Conservation (phyloP, 1,140 invertebrate genomes). For the Lordiphosa collinella region DNA sequence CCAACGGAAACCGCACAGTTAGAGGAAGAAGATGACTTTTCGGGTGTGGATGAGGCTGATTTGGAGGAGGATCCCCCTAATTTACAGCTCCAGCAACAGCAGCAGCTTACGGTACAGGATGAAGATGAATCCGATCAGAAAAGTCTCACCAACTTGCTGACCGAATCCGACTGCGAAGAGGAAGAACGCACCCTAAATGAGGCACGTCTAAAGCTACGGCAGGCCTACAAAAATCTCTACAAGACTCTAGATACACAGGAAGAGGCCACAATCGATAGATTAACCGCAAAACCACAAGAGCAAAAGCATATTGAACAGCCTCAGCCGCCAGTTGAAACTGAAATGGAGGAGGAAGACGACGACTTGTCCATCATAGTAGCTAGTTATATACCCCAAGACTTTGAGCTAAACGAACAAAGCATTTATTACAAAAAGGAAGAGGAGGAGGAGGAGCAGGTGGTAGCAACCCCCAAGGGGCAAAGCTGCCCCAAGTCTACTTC, state of each 20-base stretch:
- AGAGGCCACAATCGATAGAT: slow-evolving; percentile 45
- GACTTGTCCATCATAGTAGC: slow-evolving; percentile 74
- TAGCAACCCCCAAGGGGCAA: background rate
- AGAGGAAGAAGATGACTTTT: slow-evolving; percentile 55
- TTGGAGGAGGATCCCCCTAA: slow-evolving; percentile 19
- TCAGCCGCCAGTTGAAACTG: background rate
- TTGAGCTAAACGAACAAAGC: slow-evolving; percentile 63
- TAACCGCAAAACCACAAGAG: slow-evolving; percentile 29
- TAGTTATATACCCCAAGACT: slow-evolving; percentile 66
- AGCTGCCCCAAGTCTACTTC: slow-evolving; percentile 32
- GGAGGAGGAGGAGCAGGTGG: background rate
- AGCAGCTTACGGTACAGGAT: background rate
- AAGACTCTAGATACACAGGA: slow-evolving; percentile 52
- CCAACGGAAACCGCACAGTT: slow-evolving; percentile 4
- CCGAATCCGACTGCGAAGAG: slow-evolving; percentile 69
- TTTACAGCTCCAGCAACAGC: background rate
- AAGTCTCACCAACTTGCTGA: slow-evolving; percentile 65
- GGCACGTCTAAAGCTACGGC: slow-evolving; percentile 43
- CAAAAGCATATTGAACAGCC: background rate
- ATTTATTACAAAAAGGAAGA: slow-evolving; percentile 60
- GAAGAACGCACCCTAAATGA: slow-evolving; percentile 60
- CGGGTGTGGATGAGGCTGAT: slow-evolving; percentile 57
- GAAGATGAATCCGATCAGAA: slow-evolving; percentile 60
- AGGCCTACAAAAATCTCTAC: slow-evolving; percentile 61
- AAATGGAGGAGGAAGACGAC: slow-evolving; percentile 58